Conservation (phyloP, 2,797 vertebrate species). For the Hephaestus fuliginosus region DNA sequence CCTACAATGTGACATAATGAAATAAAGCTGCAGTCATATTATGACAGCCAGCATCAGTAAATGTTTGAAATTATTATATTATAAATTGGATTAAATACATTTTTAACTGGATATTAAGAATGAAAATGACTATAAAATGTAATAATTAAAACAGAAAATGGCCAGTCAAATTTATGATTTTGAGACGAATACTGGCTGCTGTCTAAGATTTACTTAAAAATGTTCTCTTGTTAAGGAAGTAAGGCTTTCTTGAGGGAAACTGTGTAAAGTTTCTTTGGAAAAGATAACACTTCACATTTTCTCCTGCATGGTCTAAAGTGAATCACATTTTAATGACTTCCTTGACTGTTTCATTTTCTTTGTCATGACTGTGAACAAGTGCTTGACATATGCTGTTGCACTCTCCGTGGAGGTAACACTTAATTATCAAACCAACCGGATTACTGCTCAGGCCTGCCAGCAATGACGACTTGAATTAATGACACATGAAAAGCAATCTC, state of each 20-base stretch:
- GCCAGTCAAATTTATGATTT: background rate
- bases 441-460: constrained; percentile 80
- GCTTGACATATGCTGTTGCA: constrained; percentile 69
- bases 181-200: background rate
- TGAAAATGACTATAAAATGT: background rate
- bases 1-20: background rate
- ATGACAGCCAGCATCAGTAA: background rate
- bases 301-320: constrained; percentile 24
- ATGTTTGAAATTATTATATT: background rate
- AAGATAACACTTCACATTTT: background rate
- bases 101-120: background rate
- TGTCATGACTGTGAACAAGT: constrained; percentile 61
- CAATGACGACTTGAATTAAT: constrained; percentile 85
- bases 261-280: background rate
- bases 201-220: background rate
- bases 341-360: constrained; percentile 56
- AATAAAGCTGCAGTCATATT: background rate
- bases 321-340: constrained; percentile 42
- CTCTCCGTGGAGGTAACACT: constrained; percentile 76
- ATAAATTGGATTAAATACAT: background rate
- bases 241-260: background rate
- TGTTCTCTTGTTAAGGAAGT: background rate
- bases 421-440: constrained; percentile 84
- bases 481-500: constrained; percentile 87
- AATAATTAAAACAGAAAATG: constrained; percentile 2